Evolutionary conservation across 2,113 vertebrate species (phyloP).

Genomic region (Elachura formosa): DNA sequence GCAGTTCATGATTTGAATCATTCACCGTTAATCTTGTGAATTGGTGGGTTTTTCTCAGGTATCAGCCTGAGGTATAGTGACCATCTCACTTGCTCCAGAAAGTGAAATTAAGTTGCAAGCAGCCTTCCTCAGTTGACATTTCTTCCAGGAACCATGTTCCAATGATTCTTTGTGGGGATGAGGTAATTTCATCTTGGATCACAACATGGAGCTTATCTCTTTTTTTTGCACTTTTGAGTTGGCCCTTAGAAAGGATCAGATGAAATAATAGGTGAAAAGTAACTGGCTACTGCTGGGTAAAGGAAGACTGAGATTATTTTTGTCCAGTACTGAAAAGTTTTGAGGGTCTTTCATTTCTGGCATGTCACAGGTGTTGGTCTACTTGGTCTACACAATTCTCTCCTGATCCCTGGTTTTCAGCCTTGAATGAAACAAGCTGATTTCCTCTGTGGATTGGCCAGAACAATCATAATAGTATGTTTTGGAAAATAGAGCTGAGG

Average conservation of each 20-base stretch:
- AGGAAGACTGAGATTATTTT: neutral
- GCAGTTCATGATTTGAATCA: neutral
- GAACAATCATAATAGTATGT: neutral
- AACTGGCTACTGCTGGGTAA: neutral
- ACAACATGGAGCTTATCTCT: neutral
- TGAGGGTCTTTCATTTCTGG: neutral
- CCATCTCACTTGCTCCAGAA: neutral
- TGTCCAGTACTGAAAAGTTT: neutral
- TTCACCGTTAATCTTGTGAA: too few relatives aligned
- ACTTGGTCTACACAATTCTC: neutral
- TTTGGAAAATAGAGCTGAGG: neutral
- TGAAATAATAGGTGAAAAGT: neutral
- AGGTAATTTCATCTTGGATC: neutral
- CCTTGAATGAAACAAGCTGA: neutral
- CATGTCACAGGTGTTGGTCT: neutral
- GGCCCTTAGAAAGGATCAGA: neutral
- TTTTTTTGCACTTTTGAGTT: neutral
- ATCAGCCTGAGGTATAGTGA: neutral
- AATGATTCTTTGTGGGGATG: neutral
- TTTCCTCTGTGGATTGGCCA: neutral
- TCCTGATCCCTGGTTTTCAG: neutral
- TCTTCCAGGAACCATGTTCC: neutral
- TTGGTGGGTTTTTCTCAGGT: rapidly evolving
- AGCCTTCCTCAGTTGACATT: neutral
- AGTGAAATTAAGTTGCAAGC: neutral